phyloP scores from a whole-genome alignment of 2,797 vertebrate species.

The Kryptolebias ocellatus region DNA sequence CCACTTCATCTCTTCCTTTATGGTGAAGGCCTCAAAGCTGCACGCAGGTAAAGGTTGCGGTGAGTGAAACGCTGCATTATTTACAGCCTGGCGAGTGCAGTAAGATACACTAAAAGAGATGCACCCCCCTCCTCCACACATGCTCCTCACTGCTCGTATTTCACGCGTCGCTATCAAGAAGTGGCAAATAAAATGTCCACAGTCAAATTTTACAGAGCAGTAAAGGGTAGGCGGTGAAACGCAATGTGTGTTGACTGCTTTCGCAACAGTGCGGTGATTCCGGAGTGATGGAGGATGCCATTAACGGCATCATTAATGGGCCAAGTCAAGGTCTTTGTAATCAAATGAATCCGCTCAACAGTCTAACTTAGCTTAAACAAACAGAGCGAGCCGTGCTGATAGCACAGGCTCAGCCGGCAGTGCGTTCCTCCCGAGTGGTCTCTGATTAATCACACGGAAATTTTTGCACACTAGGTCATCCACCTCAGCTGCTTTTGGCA shows the following conservation, averaged over 20 bases:
- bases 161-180: slow-evolving; percentile 62
- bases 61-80: slow-evolving; percentile 52
- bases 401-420: slow-evolving; percentile 44
- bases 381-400: slow-evolving; percentile 62
- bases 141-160: slow-evolving; percentile 52
- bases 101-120: slow-evolving; percentile 40
- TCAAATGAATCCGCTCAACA: slow-evolving; percentile 64
- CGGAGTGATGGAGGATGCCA: slow-evolving; percentile 73
- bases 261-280: slow-evolving; percentile 67
- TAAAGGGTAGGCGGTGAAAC: slow-evolving; percentile 72
- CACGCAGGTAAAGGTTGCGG: slow-evolving; percentile 49
- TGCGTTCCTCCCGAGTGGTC: slow-evolving; percentile 42
- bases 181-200: slow-evolving; percentile 76
- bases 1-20: slow-evolving; percentile 41
- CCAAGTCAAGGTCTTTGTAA: slow-evolving; percentile 64
- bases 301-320: slow-evolving; percentile 78
- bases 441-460: slow-evolving; percentile 70
- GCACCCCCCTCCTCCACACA: slow-evolving; percentile 13
- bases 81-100: slow-evolving; percentile 49
- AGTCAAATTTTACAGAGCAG: slow-evolving; percentile 80
- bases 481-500: slow-evolving; percentile 70
- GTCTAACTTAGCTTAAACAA: slow-evolving; percentile 67
- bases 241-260: slow-evolving; percentile 60
- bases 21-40: slow-evolving; percentile 29
- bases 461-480: slow-evolving; percentile 69